Evolutionary conservation across 2,113 vertebrate genomes (phyloP).

Genomic region (Lophochroa leadbeateri): DNA sequence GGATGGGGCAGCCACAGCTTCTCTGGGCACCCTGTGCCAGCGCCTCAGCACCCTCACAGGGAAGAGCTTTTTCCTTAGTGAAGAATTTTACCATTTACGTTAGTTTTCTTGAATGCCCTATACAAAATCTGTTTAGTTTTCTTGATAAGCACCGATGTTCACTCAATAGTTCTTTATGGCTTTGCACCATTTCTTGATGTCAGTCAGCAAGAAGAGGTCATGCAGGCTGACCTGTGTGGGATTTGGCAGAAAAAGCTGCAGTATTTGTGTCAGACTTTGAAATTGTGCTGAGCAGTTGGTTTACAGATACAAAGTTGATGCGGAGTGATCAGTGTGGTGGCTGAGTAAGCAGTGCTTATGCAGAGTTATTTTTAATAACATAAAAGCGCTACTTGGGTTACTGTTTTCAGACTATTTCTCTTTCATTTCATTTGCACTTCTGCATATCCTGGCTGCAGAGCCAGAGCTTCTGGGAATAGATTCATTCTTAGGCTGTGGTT

Average conservation of each 20-base stretch:
- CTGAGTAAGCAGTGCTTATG: not conserved
- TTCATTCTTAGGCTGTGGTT: not conserved
- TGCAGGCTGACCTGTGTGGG: slow-evolving; percentile 3
- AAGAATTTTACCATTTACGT: not conserved
- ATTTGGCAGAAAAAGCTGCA: slow-evolving; percentile 15
- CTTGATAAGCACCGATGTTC: not conserved
- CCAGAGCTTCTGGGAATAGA: not conserved
- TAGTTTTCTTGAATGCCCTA: not conserved
- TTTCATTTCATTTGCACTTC: not conserved
- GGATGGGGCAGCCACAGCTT: not conserved
- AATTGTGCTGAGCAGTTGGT: slow-evolving; percentile 12
- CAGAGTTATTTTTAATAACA: not conserved
- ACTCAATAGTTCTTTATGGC: not conserved
- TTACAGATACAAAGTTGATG: not conserved
- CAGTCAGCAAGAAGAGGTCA: not conserved
- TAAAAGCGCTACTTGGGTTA: not conserved
- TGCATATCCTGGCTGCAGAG: not conserved
- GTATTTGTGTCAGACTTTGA: not conserved
- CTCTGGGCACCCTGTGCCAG: not conserved
- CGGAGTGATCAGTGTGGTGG: not conserved
- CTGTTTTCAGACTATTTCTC: not conserved
- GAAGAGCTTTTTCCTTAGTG: not conserved
- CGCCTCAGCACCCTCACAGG: not conserved
- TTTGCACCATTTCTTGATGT: not conserved
- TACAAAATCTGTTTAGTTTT: not conserved